phyloP scores from a whole-genome alignment of 35 echinoderm and acorn worm genomes.

The Chiridota heheva region DNA sequence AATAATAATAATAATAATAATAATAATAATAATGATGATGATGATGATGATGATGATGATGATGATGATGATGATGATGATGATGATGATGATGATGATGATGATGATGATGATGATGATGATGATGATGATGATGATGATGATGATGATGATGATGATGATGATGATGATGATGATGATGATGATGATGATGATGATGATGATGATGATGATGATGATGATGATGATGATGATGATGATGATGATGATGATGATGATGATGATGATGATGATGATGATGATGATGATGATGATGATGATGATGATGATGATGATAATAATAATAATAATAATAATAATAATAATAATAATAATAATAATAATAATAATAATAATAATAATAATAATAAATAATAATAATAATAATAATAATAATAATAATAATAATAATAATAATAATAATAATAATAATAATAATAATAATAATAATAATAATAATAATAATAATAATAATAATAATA shows the following conservation, averaged over 20 bases:
- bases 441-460: too few species aligned
- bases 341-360: too few species aligned
- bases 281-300: conserved; percentile 9
- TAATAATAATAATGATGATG: not conserved
- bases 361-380: too few species aligned
- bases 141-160: conserved; percentile 7
- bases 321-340: conserved; percentile 11
- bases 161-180: not conserved
- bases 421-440: too few species aligned
- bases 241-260: conserved; percentile 8
- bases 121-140: conserved; percentile 9
- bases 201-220: conserved; percentile 8
- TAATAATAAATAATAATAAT: too few species aligned
- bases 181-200: not conserved
- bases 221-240: not conserved
- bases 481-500: too few species aligned
- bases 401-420: too few species aligned
- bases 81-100: conserved; percentile 8
- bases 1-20: not conserved
- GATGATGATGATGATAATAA: conserved; percentile 1
- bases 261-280: conserved; percentile 8
- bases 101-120: conserved; percentile 9
- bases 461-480: too few species aligned
- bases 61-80: not conserved
- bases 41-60: conserved; percentile 9